Conservation (phyloP, 2,113 vertebrate genomes). For the Petromus typicus region DNA sequence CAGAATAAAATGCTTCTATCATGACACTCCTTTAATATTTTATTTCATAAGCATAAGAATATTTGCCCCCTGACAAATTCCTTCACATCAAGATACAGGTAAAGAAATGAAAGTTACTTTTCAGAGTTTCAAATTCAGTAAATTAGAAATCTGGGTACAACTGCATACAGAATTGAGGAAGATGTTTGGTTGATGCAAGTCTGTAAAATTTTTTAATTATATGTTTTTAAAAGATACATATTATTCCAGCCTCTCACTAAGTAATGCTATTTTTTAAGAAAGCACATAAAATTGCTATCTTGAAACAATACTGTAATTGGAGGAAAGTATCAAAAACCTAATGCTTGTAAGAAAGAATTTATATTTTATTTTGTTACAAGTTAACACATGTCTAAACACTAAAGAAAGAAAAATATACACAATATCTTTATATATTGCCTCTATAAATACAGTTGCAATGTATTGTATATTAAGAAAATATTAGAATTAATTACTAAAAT, state of each 20-base stretch:
- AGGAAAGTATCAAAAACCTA: not conserved
- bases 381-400: not conserved
- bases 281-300: not conserved
- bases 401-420: not conserved
- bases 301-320: not conserved
- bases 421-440: not conserved
- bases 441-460: not conserved
- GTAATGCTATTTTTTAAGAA: not conserved
- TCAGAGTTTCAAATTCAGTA: constrained; percentile 3
- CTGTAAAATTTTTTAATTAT: not conserved
- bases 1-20: not conserved
- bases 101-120: not conserved
- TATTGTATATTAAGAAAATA: not conserved
- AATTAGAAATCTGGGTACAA: not conserved
- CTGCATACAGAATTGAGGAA: not conserved
- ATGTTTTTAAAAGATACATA: not conserved
- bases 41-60: not conserved
- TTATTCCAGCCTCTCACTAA: not conserved
- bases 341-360: constrained; percentile 2
- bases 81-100: not conserved
- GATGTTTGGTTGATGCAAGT: not conserved
- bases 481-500: not conserved
- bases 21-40: not conserved
- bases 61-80: not conserved
- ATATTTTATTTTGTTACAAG: not conserved